Evolutionary conservation across 1,140 invertebrate species (phyloP).

Genomic region (Drosophila sproati): DNA sequence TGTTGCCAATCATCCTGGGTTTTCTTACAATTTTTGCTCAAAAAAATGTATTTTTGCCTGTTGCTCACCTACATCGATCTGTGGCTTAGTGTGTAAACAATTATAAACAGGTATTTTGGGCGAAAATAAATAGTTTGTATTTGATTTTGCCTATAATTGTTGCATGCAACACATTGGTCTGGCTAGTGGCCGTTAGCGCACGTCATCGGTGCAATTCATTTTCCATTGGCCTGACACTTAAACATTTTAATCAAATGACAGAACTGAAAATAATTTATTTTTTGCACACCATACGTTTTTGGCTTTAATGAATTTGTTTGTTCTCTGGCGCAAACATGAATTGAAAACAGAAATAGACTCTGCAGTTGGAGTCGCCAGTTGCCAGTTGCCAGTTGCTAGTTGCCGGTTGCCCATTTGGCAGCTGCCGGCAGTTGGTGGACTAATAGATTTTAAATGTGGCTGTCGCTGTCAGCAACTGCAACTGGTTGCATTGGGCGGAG

Average conservation of each 20-base stretch:
- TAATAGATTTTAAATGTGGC: conserved; percentile 80
- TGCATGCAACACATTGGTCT: conserved; percentile 31
- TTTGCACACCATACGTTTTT: conserved; percentile 56
- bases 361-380: conserved; percentile 14
- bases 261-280: conserved; percentile 74
- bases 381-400: conserved; percentile 10
- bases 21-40: no score
- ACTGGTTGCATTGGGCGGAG: not conserved
- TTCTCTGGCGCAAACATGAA: conserved; percentile 36
- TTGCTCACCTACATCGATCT: no score
- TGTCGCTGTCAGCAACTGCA: conserved; percentile 70
- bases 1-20: no score
- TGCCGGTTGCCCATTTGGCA: conserved; percentile 21
- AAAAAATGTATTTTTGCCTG: no score
- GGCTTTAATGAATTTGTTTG: conserved; percentile 73
- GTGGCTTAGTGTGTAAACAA: no score
- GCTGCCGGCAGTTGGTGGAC: conserved; percentile 40
- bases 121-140: not conserved
- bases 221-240: conserved; percentile 37
- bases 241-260: conserved; percentile 82
- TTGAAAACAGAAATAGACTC: conserved; percentile 48
- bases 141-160: not conserved
- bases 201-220: conserved; percentile 54
- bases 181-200: conserved; percentile 1
- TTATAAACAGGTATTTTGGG: no score